Conservation (phyloP, 1,140 invertebrate genomes). For the Vanessa atalanta region DNA sequence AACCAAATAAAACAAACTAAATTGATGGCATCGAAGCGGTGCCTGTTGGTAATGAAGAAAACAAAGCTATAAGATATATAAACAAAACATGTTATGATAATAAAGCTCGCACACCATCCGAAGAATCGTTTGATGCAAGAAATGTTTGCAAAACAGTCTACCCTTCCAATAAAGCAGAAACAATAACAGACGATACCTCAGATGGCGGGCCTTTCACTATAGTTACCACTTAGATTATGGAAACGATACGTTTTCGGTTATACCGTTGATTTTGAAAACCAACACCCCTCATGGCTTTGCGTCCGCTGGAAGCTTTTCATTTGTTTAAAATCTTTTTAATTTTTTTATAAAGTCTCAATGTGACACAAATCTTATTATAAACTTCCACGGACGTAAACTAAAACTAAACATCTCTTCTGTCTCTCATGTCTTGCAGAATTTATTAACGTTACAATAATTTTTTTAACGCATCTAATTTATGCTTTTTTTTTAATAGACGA, state of each 20-base stretch:
- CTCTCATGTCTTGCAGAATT: conserved; percentile 24
- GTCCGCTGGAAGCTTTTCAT: conserved; percentile 72
- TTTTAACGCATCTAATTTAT: too few species aligned
- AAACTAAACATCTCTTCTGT: conserved; percentile 67
- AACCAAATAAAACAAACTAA: conserved; percentile 52
- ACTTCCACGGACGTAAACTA: conserved; percentile 72
- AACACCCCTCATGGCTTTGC: conserved; percentile 78
- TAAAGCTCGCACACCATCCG: conserved; percentile 67
- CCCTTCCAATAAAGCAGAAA: conserved; percentile 61
- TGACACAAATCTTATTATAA: conserved; percentile 42
- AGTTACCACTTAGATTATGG: conserved; percentile 68
- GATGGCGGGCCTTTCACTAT: conserved; percentile 62
- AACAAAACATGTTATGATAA: conserved; percentile 79
- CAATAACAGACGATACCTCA: conserved; percentile 67
- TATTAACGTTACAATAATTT: too few species aligned
- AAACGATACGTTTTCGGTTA: conserved; percentile 77
- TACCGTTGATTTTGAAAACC: conserved; percentile 61
- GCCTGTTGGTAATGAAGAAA: conserved; percentile 56
- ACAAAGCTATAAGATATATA: conserved; percentile 66
- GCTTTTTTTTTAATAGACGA: background rate
- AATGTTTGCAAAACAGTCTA: conserved; percentile 76
- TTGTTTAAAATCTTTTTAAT: conserved; percentile 41
- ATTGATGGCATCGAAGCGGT: conserved; percentile 49
- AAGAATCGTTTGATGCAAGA: conserved; percentile 68
- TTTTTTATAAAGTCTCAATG: background rate